These are phyloP conservation scores for Perodicticus potto DNA, from an alignment of 2,797 vertebrate species.

Conservation along the genomic window DNA sequence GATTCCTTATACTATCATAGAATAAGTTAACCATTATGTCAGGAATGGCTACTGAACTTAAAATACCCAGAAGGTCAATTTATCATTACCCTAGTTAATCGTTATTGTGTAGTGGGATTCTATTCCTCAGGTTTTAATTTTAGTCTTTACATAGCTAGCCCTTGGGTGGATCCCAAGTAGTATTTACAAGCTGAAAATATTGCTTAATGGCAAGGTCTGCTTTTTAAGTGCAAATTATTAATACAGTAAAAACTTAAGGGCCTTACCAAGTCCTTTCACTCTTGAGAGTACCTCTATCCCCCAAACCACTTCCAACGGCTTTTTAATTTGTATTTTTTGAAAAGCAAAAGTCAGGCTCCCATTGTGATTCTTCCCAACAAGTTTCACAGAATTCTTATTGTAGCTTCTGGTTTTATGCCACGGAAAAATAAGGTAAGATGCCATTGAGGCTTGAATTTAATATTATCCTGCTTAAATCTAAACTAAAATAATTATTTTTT, in stretches of 20 bases:
- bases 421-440: constrained; percentile 79
- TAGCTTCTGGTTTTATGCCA: constrained; percentile 71
- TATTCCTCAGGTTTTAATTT: constrained; percentile 44
- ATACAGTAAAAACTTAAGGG: constrained; percentile 72
- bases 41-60: constrained; percentile 76
- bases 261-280: constrained; percentile 42
- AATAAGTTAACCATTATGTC: constrained; percentile 51
- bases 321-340: constrained; percentile 48
- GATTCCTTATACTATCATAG: not conserved
- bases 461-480: constrained; percentile 82
- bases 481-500: constrained; percentile 85
- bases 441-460: constrained; percentile 75
- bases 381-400: constrained; percentile 77
- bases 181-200: constrained; percentile 68
- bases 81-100: constrained; percentile 59
- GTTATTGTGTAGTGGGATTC: constrained; percentile 55
- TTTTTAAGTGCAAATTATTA: constrained; percentile 67
- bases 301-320: not conserved
- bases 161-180: not conserved
- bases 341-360: constrained; percentile 73
- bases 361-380: constrained; percentile 80
- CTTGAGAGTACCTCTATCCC: constrained; percentile 38
- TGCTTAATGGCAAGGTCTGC: constrained; percentile 69
- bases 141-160: constrained; percentile 12
- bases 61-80: constrained; percentile 45